Evolutionary conservation across 2,888 invertebrate genomes (phyloP), one percentile per base, ranked within the genome.

Genomic region (Chrysomela aeneicollis): DNA sequence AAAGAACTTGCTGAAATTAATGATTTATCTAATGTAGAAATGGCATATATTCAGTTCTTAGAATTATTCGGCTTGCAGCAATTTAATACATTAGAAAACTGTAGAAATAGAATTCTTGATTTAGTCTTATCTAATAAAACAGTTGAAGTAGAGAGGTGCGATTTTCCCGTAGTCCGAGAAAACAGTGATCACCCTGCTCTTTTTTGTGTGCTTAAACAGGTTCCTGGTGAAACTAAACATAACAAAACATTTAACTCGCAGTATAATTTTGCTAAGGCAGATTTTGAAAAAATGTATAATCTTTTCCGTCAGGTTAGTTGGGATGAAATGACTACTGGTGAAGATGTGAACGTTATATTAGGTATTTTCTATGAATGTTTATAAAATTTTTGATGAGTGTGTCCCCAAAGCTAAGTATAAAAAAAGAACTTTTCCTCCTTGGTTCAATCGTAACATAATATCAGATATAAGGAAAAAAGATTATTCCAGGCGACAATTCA

Each of bases 181-280:
- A 51, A 51, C n/a, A 51, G 10, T 2, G 22, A 51, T 51, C 51
- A 51, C 22, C 51, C 51, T 22, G 51, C 51, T 51, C 22, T 51
- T 8, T 51, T 51, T 22, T 51, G 26, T 26, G 26, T 26, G 6
- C 26, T 26, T 26, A 26, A 26, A 26, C 26, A 26, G 26, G 6
- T 35, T 26, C 18, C 30, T 52, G 18, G 30, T 52, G 17, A 52
- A 52, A 32, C 12, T 15, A 52, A 3, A 19, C n/a, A 30, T 22
- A 17, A 52, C 12, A 52, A 30, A 52, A 52, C 32, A 52, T 52
- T 52, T 17, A 52, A 52, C 52, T 30, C n/a, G 52, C 52, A 52
- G 30, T 52, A 52, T 0, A 52, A 52, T 32, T 52, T 30, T 52
- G 52, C 18, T 32, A 32, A 52, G 17, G 52, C 17, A 4, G 32